Conservation (phyloP, 2,888 invertebrate species). For the Archips xylosteana region DNA sequence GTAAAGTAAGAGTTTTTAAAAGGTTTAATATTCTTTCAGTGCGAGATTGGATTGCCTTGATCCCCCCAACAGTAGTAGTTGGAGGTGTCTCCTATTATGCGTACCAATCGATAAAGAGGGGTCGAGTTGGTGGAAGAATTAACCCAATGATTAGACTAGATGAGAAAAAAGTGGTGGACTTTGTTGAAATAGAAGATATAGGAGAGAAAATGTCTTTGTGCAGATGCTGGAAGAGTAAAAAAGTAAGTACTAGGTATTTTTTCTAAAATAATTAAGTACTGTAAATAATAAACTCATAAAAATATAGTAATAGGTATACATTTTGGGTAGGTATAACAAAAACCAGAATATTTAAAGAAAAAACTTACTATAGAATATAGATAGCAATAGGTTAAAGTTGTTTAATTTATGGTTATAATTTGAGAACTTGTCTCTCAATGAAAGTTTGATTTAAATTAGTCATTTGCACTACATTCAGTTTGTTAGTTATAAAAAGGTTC, state of each 20-base stretch:
- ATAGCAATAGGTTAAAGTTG: too few relatives aligned
- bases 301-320: too few relatives aligned
- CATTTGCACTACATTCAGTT: neutral
- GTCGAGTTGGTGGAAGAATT: slow-evolving; percentile 6
- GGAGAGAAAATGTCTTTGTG: slow-evolving; percentile 33
- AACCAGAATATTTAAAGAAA: too few relatives aligned
- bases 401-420: too few relatives aligned
- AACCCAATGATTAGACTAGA: slow-evolving; percentile 36
- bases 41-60: slow-evolving; percentile 38
- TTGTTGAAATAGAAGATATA: slow-evolving; percentile 40
- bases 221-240: slow-evolving; percentile 39
- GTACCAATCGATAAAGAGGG: slow-evolving; percentile 24
- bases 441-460: too few relatives aligned
- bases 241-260: slow-evolving; percentile 14
- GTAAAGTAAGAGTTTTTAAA: neutral
- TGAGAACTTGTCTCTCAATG: too few relatives aligned
- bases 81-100: slow-evolving; percentile 38
- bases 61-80: slow-evolving; percentile 37
- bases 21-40: slow-evolving; percentile 21
- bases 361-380: too few relatives aligned
- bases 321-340: too few relatives aligned
- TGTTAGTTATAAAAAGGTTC: neutral
- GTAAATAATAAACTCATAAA: too few relatives aligned
- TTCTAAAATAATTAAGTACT: too few relatives aligned
- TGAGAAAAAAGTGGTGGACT: slow-evolving; percentile 38